These are phyloP conservation scores for Pristionchus entomophagus DNA, from an alignment of 2,888 invertebrate species.

Conservation along the genomic window DNA sequence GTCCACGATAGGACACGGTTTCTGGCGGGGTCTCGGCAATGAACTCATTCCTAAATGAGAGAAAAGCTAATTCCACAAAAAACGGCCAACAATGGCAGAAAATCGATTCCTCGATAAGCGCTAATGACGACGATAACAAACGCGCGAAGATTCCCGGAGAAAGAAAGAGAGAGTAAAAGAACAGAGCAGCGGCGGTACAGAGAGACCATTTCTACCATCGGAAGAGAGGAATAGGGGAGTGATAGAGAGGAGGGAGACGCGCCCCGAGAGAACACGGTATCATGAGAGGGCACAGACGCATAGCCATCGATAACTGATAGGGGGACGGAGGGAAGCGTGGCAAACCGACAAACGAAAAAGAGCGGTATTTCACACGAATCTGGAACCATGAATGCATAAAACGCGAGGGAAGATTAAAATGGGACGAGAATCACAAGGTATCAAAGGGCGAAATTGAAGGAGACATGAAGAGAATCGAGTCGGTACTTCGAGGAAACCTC, in stretches of 20 bases:
- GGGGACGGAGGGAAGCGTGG: slow-evolving; percentile 17
- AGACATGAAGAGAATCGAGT: background rate
- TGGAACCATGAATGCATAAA: background rate
- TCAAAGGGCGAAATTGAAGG: background rate
- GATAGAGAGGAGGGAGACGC: background rate
- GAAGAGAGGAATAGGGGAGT: background rate
- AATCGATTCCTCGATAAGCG: too few relatives aligned
- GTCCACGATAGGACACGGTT: background rate
- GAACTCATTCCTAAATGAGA: background rate
- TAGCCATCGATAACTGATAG: slow-evolving; percentile 19
- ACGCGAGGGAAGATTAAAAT: background rate
- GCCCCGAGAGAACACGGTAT: background rate
- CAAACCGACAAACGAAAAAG: background rate
- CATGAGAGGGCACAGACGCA: background rate
- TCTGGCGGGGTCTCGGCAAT: background rate
- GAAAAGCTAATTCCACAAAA: background rate
- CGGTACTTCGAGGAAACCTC: too few relatives aligned
- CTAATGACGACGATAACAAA: too few relatives aligned
- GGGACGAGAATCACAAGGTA: background rate
- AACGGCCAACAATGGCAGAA: too few relatives aligned
- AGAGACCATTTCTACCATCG: too few relatives aligned
- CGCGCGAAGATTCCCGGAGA: too few relatives aligned
- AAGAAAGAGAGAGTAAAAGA: background rate
- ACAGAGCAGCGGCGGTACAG: too few relatives aligned
- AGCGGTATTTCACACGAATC: background rate